Evolutionary conservation across 2,113 vertebrate genomes (phyloP).

Genomic region (Arizona elegans): DNA sequence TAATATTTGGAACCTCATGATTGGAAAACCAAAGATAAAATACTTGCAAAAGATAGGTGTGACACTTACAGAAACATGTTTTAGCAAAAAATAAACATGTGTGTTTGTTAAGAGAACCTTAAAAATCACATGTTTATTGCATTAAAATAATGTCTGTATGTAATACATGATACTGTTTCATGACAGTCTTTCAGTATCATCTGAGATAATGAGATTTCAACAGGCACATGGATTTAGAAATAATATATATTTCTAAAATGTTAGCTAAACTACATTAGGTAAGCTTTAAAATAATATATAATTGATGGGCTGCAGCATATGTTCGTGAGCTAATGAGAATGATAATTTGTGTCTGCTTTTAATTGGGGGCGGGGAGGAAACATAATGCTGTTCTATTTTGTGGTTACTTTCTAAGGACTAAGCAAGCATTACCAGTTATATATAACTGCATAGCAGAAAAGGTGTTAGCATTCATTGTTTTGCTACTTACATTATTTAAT

Average conservation of each 20-base stretch:
- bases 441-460: slow-evolving; percentile 68
- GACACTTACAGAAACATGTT: slow-evolving; percentile 99
- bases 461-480: slow-evolving; percentile 66
- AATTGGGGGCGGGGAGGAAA: slow-evolving; percentile 71
- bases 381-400: slow-evolving; percentile 71
- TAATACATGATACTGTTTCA: slow-evolving; percentile 99
- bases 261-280: slow-evolving; percentile 94
- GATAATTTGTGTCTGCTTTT: slow-evolving; percentile 88
- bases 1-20: slow-evolving; percentile 22
- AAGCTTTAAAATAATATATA: slow-evolving; percentile 97
- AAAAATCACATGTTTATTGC: slow-evolving; percentile 99
- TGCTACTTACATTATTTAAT: slow-evolving; percentile 78
- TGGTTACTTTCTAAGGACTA: slow-evolving; percentile 72
- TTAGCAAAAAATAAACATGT: slow-evolving; percentile 99
- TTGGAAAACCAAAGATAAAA: slow-evolving; percentile 54
- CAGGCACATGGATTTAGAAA: slow-evolving; percentile 99
- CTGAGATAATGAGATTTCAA: slow-evolving; percentile 98
- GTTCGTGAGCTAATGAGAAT: slow-evolving; percentile 98
- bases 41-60: slow-evolving; percentile 92
- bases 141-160: slow-evolving; percentile 99
- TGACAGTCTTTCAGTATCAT: slow-evolving; percentile 99
- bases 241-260: slow-evolving; percentile 94
- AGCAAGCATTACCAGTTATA: slow-evolving; percentile 70
- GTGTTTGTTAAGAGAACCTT: slow-evolving; percentile 93
- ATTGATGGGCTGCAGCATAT: slow-evolving; percentile 92